Percentiles rank a stretch among this genome's conserved stretches.
Conservation (phyloP, 2,797 vertebrate genomes). For the Cossypha niveicapilla region DNA sequence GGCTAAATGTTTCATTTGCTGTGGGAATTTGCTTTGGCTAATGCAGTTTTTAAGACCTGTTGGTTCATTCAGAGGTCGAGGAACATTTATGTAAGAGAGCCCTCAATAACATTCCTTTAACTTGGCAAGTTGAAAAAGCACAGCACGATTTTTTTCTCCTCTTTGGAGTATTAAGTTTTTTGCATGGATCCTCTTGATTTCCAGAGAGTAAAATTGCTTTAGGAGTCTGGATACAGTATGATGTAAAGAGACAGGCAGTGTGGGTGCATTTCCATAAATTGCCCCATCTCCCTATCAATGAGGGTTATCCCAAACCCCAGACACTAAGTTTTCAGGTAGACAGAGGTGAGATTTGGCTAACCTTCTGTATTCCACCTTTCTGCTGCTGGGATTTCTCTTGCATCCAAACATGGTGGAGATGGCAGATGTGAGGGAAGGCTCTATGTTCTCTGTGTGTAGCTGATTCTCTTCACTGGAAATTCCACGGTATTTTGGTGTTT, state of each 20-base stretch:
- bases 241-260: neutral
- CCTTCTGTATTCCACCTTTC: neutral
- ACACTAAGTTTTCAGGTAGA: neutral
- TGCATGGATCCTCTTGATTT: constrained; percentile 40
- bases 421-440: neutral
- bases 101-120: constrained; percentile 67
- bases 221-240: neutral
- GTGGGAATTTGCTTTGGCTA: constrained; percentile 68
- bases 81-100: constrained; percentile 69
- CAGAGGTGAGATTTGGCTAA: neutral
- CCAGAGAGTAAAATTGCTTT: constrained; percentile 14
- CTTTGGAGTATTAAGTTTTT: constrained; percentile 54
- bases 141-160: constrained; percentile 21
- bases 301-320: neutral
- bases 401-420: neutral
- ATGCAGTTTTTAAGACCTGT: constrained; percentile 73
- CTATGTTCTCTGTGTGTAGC: accelerated
- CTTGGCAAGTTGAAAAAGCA: constrained; percentile 53
- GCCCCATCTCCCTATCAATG: neutral
- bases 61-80: constrained; percentile 73
- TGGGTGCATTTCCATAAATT: neutral
- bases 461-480: neutral
- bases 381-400: neutral
- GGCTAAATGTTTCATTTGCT: constrained; percentile 57
- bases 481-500: accelerated